These are phyloP conservation scores for Actinia tenebrosa DNA, from an alignment of 64 coral and sea anemone species.

Conservation along the genomic window DNA sequence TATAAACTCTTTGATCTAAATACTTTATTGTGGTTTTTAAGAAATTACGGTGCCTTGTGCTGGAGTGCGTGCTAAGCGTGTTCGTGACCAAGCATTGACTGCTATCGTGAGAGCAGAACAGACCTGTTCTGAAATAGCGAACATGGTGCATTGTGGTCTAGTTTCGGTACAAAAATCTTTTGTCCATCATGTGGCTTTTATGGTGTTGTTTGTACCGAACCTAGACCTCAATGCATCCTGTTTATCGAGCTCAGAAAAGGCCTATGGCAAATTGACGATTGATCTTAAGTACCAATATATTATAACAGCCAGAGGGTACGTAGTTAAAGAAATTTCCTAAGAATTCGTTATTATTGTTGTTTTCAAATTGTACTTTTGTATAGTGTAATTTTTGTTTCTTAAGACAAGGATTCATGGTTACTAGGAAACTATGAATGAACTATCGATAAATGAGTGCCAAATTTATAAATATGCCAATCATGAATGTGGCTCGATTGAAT, in stretches of 20 bases:
- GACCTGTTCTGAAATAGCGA: too few species aligned
- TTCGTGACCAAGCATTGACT: neutral
- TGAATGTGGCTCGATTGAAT: neutral
- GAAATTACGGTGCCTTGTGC: neutral
- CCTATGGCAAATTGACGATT: neutral
- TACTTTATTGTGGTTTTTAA: neutral
- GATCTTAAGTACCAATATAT: neutral
- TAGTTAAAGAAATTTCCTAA: neutral
- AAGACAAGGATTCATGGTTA: neutral
- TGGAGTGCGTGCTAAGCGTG: neutral
- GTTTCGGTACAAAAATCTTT: too few species aligned
- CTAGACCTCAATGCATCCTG: too few species aligned
- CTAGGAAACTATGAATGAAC: neutral
- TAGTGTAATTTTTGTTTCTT: neutral
- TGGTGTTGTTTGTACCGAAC: too few species aligned
- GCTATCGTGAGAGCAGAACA: neutral
- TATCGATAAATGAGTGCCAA: neutral
- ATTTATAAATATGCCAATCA: neutral
- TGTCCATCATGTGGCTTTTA: too few species aligned
- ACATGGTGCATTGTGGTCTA: too few species aligned
- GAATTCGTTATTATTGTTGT: too few species aligned
- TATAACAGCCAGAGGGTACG: neutral
- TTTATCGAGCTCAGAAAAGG: too few species aligned
- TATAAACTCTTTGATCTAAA: neutral
- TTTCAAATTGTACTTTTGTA: neutral